A percentile compares a stretch with the other conserved stretches of the same genome.
Conservation (phyloP, 2,113 vertebrate species). For the Macaca mulatta region DNA sequence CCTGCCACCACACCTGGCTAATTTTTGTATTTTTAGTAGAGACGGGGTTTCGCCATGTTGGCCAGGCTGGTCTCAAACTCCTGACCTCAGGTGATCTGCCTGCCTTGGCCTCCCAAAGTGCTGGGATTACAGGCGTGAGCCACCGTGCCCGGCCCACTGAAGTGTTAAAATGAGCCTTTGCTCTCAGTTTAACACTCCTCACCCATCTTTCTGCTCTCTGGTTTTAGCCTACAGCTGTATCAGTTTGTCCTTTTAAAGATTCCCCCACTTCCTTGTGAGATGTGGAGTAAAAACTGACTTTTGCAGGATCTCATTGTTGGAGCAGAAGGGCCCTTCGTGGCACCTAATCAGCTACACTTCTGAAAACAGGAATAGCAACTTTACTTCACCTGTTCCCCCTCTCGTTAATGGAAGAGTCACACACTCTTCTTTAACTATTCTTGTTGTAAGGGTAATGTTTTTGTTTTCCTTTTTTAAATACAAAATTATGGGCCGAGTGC, state of each 20-base stretch:
- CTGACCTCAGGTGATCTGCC: no score
- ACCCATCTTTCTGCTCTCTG: neutral
- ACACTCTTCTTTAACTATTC: neutral
- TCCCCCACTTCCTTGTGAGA: neutral
- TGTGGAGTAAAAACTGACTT: neutral
- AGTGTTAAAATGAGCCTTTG: neutral
- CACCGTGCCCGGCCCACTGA: neutral
- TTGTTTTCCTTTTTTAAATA: slow-evolving; percentile 30
- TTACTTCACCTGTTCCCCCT: neutral
- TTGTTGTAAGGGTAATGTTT: neutral
- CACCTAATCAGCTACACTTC: neutral
- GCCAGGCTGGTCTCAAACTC: no score
- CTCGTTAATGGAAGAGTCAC: neutral
- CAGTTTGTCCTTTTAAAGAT: neutral
- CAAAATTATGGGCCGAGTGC: neutral
- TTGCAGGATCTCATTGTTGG: neutral
- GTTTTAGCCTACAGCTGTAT: neutral
- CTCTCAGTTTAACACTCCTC: neutral
- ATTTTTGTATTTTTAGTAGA: no score
- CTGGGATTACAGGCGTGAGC: no score
- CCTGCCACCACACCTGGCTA: no score
- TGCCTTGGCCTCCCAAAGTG: no score
- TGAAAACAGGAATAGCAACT: neutral
- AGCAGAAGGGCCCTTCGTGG: neutral
- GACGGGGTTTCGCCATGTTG: no score